Percentiles rank a stretch among this genome's conserved stretches.
phyloP scores from a whole-genome alignment of 1,140 invertebrate genomes.

The Meloidogyne floridensis region DNA sequence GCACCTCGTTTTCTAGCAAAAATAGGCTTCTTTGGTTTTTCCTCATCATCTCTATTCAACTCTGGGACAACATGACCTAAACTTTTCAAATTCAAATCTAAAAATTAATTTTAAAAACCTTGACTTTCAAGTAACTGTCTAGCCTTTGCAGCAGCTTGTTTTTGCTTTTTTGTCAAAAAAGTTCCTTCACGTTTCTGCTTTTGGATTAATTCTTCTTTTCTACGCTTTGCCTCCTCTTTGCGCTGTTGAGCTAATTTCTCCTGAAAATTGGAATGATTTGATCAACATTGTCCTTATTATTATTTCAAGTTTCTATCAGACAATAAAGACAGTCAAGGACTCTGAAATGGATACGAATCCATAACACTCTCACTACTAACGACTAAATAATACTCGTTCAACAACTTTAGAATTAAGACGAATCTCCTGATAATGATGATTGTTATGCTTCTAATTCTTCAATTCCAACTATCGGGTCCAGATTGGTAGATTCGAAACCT shows the following conservation, averaged over 20 bases:
- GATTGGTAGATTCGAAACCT: no score
- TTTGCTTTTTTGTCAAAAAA: slow-evolving; percentile 55
- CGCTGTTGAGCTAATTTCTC: slow-evolving; percentile 41
- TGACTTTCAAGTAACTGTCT: slow-evolving; percentile 37
- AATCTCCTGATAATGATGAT: no score
- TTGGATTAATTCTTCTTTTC: slow-evolving; percentile 54
- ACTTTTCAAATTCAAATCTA: not conserved
- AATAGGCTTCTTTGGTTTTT: slow-evolving; percentile 47
- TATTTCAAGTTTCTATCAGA: not conserved
- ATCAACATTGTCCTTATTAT: slow-evolving; percentile 9
- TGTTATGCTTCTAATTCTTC: no score
- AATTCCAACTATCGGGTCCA: no score
- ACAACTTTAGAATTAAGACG: no score
- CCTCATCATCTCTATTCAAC: slow-evolving; percentile 22
- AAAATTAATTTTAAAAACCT: slow-evolving; percentile 34
- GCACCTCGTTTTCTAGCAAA: slow-evolving; percentile 53
- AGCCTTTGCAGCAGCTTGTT: slow-evolving; percentile 31
- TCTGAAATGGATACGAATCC: no score
- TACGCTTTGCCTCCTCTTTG: slow-evolving; percentile 52
- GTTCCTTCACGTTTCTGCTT: slow-evolving; percentile 62
- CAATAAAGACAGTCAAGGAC: no score
- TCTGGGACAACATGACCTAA: slow-evolving; percentile 31
- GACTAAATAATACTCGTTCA: no score
- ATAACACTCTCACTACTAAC: no score
- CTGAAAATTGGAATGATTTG: slow-evolving; percentile 33